A percentile compares a stretch with the other conserved stretches of the same genome.
These are phyloP conservation scores for Ctenomys sociabilis DNA, from an alignment of 2,113 vertebrate species.

Conservation along the genomic window DNA sequence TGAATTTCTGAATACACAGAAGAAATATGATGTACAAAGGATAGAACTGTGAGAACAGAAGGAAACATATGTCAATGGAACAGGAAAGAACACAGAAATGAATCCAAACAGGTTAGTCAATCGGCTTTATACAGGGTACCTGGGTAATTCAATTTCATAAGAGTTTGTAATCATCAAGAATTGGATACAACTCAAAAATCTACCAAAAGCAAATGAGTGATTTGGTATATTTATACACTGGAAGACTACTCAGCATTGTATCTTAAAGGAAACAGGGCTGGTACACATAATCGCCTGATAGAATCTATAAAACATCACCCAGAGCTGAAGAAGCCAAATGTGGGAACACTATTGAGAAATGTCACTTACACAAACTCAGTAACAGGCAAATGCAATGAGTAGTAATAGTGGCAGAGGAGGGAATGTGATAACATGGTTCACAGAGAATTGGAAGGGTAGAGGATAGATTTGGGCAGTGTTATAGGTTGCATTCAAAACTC, in stretches of 20 bases:
- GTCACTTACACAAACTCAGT: not conserved
- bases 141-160: not conserved
- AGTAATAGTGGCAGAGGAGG: not conserved
- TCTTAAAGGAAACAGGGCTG: not conserved
- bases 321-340: not conserved
- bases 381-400: not conserved
- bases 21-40: not conserved
- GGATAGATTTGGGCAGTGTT: not conserved
- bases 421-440: not conserved
- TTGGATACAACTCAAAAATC: not conserved
- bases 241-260: not conserved
- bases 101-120: not conserved
- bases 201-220: not conserved
- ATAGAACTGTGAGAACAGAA: not conserved
- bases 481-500: not conserved
- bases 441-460: not conserved
- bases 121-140: not conserved
- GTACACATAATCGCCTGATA: not conserved
- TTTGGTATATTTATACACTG: not conserved
- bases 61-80: not conserved
- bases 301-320: not conserved
- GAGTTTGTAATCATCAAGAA: not conserved
- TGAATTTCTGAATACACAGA: not conserved
- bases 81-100: not conserved
- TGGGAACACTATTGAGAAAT: too few species aligned